Evolutionary conservation across 2,888 invertebrate genomes (phyloP).

Genomic region (Chloroclysta siterata): DNA sequence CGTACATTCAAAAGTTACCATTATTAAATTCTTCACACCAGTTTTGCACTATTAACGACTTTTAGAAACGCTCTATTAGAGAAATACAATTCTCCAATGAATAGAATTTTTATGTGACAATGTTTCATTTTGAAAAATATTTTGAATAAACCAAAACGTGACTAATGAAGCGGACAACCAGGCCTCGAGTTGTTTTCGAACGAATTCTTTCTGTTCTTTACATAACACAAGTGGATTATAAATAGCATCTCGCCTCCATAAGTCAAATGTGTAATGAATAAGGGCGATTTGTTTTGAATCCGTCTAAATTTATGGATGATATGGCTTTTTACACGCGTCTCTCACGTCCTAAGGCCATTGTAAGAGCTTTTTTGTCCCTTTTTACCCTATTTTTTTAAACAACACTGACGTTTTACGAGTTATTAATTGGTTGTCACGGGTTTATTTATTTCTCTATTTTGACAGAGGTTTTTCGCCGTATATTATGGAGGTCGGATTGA

Average conservation of each 20-base stretch:
- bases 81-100: conserved; percentile 37
- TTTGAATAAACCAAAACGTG: conserved; percentile 58
- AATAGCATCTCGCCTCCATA: conserved; percentile 74
- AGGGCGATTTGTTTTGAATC: conserved; percentile 85
- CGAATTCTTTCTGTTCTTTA: conserved; percentile 69
- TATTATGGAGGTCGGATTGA: conserved; percentile 80
- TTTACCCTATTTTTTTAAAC: conserved; percentile 78
- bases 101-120: conserved; percentile 25
- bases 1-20: conserved; percentile 12
- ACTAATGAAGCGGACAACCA: conserved; percentile 74
- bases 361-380: conserved; percentile 80
- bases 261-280: conserved; percentile 85
- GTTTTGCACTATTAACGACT: conserved; percentile 6
- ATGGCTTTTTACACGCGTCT: conserved; percentile 81
- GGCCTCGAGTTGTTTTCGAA: conserved; percentile 61
- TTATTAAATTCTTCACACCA: conserved; percentile 12
- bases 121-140: conserved; percentile 41
- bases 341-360: conserved; percentile 78
- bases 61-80: conserved; percentile 51
- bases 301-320: conserved; percentile 82
- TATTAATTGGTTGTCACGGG: conserved; percentile 84
- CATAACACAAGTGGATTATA: conserved; percentile 77
- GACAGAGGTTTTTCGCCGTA: conserved; percentile 81
- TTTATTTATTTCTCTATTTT: conserved; percentile 85
- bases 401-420: conserved; percentile 84